Base-by-base conservation (phyloP, 2,797 vertebrate species). In the Falco concolor region DNA sequence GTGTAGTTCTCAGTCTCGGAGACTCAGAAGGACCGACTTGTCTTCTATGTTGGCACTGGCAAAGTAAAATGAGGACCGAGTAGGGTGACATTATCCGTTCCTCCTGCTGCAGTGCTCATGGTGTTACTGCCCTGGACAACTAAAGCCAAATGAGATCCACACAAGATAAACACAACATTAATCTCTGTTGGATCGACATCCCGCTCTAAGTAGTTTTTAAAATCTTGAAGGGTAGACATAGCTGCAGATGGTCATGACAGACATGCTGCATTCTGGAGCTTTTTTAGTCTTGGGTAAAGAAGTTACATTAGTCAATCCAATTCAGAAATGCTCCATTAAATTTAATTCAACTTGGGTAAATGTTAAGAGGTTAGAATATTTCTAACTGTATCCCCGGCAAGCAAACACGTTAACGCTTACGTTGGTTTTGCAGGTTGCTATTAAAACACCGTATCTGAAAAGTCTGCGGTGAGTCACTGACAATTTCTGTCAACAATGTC, bases 271-370 rank as follows among this genome's bases (percentile, higher is more conserved):
- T 56, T 59, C 61, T 59, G 59, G 10, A 72, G 61, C 25, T 61
- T 80, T 57, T 59, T 52, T 36, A 24, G 32, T 53, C 34, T 80
- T 78, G 16, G 59, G 74, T 38, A 94, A 27, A 64, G 17, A 89
- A 80, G 34, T 47, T 80, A n/a, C 32, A 20, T 42, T 27, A 57
- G 38, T 61, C 68, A 53, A 61, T 69, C 22, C 50, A 85, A 24
- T 22, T 57, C 38, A 89, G 65, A 88, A 93, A 32, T 28, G 27
- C 42, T 80, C 69, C 25, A 22, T 9, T 73, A 91, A 61, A 89
- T 89, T 77, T 85, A 82, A 87, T 87, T 85, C 59, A 79, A 9
- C 60, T n/a, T 64, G 69, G 24, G 65, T 84, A 94, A 96, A 86
- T 25, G 42, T 92, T 87, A 95, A 45, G 68, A 68, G 59, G 81